phyloP scores from a whole-genome alignment of 2,888 invertebrate species.

The Drosophila hamatofila region DNA sequence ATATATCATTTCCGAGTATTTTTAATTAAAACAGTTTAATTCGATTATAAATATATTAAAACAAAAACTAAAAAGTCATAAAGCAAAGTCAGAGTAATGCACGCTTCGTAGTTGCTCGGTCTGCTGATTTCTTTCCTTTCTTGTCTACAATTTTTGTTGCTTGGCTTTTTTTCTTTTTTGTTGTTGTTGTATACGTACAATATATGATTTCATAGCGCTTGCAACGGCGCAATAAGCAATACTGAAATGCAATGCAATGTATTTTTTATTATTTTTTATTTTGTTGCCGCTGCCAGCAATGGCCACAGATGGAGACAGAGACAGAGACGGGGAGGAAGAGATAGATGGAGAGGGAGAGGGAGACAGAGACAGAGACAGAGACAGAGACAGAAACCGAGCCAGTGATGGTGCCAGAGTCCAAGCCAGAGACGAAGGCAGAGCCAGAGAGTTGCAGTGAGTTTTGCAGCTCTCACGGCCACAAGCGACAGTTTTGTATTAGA shows the following conservation, averaged over 20 bases:
- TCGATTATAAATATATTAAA: too few relatives aligned
- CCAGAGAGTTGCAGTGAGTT: conserved; percentile 48
- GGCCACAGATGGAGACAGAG: conserved; percentile 27
- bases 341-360: too few relatives aligned
- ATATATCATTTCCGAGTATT: too few relatives aligned
- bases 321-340: not conserved
- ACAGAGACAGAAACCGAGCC: conserved; percentile 13
- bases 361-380: conserved; percentile 18
- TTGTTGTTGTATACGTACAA: conserved; percentile 23
- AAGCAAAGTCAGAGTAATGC: conserved; percentile 28
- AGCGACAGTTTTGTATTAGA: conserved; percentile 79
- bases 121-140: conserved; percentile 41
- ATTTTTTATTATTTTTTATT: conserved; percentile 61
- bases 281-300: conserved; percentile 32
- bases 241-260: conserved; percentile 68
- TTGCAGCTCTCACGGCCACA: conserved; percentile 75
- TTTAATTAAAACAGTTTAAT: too few relatives aligned
- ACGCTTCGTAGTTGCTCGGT: conserved; percentile 31
- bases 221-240: conserved; percentile 69
- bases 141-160: conserved; percentile 45
- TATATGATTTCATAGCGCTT: conserved; percentile 68
- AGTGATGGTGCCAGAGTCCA: conserved; percentile 27
- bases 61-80: not conserved
- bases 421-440: conserved; percentile 9
- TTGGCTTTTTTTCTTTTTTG: conserved; percentile 41